phyloP scores from a whole-genome alignment of 2,797 vertebrate genomes.

The Sitta carolinensis region DNA sequence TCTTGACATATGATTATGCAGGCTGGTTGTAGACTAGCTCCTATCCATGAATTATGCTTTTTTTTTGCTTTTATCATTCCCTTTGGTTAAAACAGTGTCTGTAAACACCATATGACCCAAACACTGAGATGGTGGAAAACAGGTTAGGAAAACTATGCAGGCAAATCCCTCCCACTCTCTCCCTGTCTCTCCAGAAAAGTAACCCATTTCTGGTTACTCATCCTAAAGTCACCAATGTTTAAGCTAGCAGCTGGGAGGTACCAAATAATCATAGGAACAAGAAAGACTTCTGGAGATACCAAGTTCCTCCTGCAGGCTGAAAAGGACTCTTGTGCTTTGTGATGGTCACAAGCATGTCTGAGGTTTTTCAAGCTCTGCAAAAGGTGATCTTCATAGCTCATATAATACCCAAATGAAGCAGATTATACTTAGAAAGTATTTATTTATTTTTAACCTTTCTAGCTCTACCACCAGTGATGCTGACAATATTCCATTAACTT shows the following conservation, averaged over 20 bases:
- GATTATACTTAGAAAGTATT: background rate
- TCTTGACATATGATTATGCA: background rate
- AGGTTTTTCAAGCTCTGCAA: background rate
- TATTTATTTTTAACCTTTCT: constrained; percentile 17
- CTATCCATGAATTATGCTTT: background rate
- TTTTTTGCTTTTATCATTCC: constrained; percentile 17
- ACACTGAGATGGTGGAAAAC: background rate
- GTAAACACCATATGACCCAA: constrained; percentile 3
- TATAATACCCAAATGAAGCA: background rate
- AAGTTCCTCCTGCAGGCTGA: background rate
- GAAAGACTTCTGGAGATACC: background rate
- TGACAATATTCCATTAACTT: background rate
- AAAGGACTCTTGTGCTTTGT: background rate
- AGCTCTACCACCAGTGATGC: background rate
- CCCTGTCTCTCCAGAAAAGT: background rate
- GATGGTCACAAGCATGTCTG: background rate
- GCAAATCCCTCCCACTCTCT: background rate
- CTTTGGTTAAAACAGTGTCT: background rate
- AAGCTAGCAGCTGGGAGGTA: background rate
- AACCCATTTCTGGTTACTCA: background rate
- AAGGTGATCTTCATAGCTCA: background rate
- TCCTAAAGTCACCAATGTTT: background rate
- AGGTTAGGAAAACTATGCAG: background rate
- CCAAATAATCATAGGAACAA: background rate
- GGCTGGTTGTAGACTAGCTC: background rate